Base-by-base conservation (phyloP, 2,113 vertebrate species). In the Ameiurus melas region DNA sequence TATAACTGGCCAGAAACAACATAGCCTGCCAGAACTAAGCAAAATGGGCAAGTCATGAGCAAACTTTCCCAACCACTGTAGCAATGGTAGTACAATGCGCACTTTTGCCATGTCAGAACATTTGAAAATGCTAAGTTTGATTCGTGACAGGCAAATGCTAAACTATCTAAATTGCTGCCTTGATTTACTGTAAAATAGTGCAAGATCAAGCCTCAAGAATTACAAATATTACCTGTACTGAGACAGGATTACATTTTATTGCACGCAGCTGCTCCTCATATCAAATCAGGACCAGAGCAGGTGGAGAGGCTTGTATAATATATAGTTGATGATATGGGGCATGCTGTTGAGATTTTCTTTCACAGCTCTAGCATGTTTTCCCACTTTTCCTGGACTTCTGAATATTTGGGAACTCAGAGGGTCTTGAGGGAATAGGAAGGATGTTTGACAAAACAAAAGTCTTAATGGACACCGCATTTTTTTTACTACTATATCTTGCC, bases 221-320 rank as follows among this genome's bases (percentile, higher is more conserved):
- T 88, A 83, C 89, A 83, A 20, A 86, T 83, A 87, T 89, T 89
- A 92, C 90, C 91, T 91, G 91, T 36, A 30, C 86, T 55, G 91
- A 68, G 84, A 84, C 85, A 86, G 81, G 64, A 6, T 55, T 73
- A 83, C 51, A 30, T 86, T 91, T 92, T 90, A 92, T 84, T 88
- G 90, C 84, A 33, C 19, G 82, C 91, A 92, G 88, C 87, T 92
- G 91, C 68, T 90, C 85, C 86, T 88, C 70, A 77, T 91, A 89
- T 87, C 36, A 17, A 60, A 83, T 43, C 33, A 68, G 77, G 25
- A 22, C 62, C 14, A 43, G 77, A 87, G 60, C 85, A 89, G 86
- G 89, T 86, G 86, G 79, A 80, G 58, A 55, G 70, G 47, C 77
- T 66, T 81, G 85, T 64, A 57, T 79, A 27, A 87, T 82, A 87